These are phyloP conservation scores for Porites evermanni DNA, from an alignment of 92 coral and sea anemone genomes.

Conservation along the genomic window DNA sequence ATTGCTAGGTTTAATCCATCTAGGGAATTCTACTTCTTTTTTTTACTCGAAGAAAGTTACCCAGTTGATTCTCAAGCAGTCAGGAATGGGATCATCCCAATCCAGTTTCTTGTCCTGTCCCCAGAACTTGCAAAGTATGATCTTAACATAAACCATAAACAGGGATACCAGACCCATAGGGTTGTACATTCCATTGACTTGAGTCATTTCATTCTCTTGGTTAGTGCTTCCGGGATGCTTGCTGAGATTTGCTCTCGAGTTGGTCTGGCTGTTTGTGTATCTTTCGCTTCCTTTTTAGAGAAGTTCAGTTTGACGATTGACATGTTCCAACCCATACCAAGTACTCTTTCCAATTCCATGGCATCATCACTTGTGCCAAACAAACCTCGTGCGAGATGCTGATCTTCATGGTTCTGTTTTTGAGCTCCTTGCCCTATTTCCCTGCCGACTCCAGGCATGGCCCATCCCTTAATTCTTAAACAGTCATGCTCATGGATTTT, in stretches of 20 bases:
- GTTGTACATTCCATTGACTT: constrained; percentile 63
- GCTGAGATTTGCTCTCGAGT: constrained; percentile 28
- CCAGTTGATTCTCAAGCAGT: no score
- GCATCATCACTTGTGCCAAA: neutral
- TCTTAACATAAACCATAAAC: constrained; percentile 67
- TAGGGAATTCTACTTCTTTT: neutral
- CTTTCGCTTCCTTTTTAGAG: constrained; percentile 44
- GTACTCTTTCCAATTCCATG: constrained; percentile 7
- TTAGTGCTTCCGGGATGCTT: constrained; percentile 27
- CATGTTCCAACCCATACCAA: constrained; percentile 49
- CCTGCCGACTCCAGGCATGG: neutral
- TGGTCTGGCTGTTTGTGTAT: constrained; percentile 37
- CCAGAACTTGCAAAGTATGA: constrained; percentile 67
- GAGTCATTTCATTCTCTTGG: constrained; percentile 40
- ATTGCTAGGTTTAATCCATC: constrained; percentile 34
- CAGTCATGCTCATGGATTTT: neutral
- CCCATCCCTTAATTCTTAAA: constrained; percentile 13
- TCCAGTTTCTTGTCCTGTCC: constrained; percentile 24
- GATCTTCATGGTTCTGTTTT: neutral
- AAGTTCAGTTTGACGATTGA: constrained; percentile 39
- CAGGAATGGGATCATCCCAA: constrained; percentile 74
- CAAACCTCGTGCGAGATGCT: neutral
- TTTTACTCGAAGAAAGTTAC: constrained; percentile 14
- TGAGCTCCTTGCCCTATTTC: neutral
- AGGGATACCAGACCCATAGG: constrained; percentile 70